Evolutionary conservation across 2,888 invertebrate species (phyloP).

Genomic region (Ectropis crepuscularia): DNA sequence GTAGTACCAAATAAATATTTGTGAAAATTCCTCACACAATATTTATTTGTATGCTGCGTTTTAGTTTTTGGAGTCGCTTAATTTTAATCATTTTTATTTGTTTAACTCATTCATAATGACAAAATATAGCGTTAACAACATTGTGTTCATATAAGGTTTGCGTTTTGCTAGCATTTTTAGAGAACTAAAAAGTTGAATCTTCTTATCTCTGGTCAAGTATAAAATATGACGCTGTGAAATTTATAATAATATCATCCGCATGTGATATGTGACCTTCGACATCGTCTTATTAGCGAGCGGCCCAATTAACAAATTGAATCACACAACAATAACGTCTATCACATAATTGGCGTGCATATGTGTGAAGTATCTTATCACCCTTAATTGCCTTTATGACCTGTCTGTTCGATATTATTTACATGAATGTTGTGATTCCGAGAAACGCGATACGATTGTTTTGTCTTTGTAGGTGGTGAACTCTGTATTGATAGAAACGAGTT

Average conservation of each 20-base stretch:
- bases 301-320: constrained; percentile 68
- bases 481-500: constrained; percentile 13
- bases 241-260: constrained; percentile 47
- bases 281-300: constrained; percentile 55
- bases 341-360: constrained; percentile 47
- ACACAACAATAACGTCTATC: constrained; percentile 49
- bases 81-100: too few relatives aligned
- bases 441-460: constrained; percentile 61
- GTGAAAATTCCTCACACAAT: too few relatives aligned
- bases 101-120: too few relatives aligned
- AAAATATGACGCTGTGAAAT: constrained; percentile 41
- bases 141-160: too few relatives aligned
- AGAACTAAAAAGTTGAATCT: too few relatives aligned
- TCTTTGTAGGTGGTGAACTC: constrained; percentile 50
- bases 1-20: too few relatives aligned
- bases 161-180: too few relatives aligned
- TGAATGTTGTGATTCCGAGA: constrained; percentile 62
- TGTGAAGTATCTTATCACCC: constrained; percentile 62
- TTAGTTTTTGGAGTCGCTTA: too few relatives aligned
- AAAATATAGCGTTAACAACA: too few relatives aligned
- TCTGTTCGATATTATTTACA: constrained; percentile 58
- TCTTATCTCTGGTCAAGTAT: too few relatives aligned
- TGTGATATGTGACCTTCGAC: constrained; percentile 53
- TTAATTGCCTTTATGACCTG: constrained; percentile 70
- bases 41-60: too few relatives aligned